Base-by-base conservation (phyloP, 1,140 invertebrate species). In the Eufriesea mexicana region DNA sequence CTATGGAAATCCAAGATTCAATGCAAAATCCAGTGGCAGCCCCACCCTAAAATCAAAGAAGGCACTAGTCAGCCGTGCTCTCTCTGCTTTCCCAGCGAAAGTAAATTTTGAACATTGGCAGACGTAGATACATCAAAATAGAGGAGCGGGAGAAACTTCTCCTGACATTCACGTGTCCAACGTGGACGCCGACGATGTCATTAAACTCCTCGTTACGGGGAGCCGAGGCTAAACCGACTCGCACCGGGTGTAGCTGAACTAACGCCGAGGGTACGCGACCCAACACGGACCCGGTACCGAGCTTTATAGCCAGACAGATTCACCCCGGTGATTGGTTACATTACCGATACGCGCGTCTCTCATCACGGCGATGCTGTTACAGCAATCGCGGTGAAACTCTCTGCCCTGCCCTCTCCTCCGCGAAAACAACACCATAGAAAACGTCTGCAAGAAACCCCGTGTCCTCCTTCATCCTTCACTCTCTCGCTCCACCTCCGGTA, bases 121-220 rank as follows among this genome's bases (percentile, higher is more conserved):
- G 57, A 45, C 57, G 25, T 59, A 35, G 85, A 51, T 55, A 84
- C 82, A 83, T 81, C 70, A 85, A 89, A 87, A 89, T 84, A 89
- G 77, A 83, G 73, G 64, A 85, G 72, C 79, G 68, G 78, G 47
- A 66, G 81, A 54, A 72, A 88, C 79, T 73, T 84, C 83, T 86
- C 64, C 64, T 79, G 83, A 84, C 79, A 84, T 86, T 89, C 89
- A 84, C 89, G 84, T 86, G 90, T 90, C 88, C 79, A 84, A 88
- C 88, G 79, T 89, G 88, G 89, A 87, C 89, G 87, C 91, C 89
- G 90, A 87, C 91, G 88, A 89, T 92, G 91, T 92, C 91, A 91
- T 92, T 92, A 92, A 91, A 92, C 90, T 92, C 89, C 91, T 92
- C 91, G 91, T 92, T 92, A 92, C 86, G 82, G 74, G 84, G 82